Conservation (phyloP, 1,140 invertebrate genomes). For the Cydia fagiglandana region DNA sequence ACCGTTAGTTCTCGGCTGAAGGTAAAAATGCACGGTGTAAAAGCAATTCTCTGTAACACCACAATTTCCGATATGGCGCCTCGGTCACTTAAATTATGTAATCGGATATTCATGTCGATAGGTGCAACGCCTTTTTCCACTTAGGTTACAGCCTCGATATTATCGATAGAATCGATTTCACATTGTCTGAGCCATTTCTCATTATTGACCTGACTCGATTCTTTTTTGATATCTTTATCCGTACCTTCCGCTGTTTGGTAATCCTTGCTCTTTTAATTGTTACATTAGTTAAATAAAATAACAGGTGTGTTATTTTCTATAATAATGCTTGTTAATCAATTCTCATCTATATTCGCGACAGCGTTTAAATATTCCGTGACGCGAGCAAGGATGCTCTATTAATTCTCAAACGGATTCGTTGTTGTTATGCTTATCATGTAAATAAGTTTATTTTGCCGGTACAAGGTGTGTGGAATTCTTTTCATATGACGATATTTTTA, state of each 20-base stretch:
- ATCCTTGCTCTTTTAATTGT: background rate
- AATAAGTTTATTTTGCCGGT: slow-evolving; percentile 17
- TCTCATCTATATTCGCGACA: slow-evolving; percentile 4
- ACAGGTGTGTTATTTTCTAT: background rate
- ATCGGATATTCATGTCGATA: slow-evolving; percentile 57
- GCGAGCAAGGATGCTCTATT: slow-evolving; percentile 31
- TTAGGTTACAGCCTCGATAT: slow-evolving; percentile 22
- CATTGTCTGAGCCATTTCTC: slow-evolving; percentile 32
- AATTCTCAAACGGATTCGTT: slow-evolving; percentile 23
- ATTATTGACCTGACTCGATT: slow-evolving; percentile 32
- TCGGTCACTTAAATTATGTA: slow-evolving; percentile 58
- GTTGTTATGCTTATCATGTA: slow-evolving; percentile 20
- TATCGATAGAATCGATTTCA: slow-evolving; percentile 45
- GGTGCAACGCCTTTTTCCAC: slow-evolving; percentile 51
- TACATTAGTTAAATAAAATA: background rate
- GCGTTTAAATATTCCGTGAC: slow-evolving; percentile 46
- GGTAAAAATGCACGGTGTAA: slow-evolving; percentile 16
- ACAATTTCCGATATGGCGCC: slow-evolving; percentile 37
- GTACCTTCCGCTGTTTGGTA: slow-evolving; percentile 3
- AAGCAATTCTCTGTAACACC: background rate
- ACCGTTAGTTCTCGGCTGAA: background rate
- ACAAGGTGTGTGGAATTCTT: slow-evolving; percentile 35
- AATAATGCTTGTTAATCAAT: background rate
- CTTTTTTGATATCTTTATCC: slow-evolving; percentile 20
- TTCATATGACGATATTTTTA: slow-evolving; percentile 36